These are phyloP conservation scores for Tapera naevia DNA, from an alignment of 2,797 vertebrate genomes.

Conservation along the genomic window DNA sequence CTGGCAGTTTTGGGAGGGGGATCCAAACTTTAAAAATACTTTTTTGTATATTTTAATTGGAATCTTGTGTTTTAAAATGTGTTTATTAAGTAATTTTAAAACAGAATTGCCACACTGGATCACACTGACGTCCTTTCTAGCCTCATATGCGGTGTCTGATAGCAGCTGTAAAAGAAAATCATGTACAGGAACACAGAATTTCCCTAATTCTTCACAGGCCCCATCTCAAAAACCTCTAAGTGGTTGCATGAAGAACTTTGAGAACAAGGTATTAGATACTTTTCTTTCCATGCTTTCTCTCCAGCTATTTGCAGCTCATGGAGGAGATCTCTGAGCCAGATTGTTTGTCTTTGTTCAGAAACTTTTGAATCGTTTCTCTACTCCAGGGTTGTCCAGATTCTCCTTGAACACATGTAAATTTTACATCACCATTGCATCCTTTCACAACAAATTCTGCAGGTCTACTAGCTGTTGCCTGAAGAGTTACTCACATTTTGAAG, in stretches of 20 bases:
- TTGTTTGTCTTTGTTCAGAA: background rate
- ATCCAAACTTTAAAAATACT: background rate
- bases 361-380: background rate
- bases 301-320: background rate
- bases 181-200: background rate
- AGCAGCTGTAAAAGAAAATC: background rate
- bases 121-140: background rate
- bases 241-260: background rate
- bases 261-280: background rate
- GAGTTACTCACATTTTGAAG: background rate
- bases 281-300: background rate
- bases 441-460: background rate
- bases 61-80: background rate
- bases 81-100: background rate
- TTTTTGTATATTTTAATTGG: background rate
- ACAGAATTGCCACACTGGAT: background rate
- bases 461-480: background rate
- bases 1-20: background rate
- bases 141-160: background rate
- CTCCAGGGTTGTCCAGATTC: background rate
- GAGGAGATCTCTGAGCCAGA: background rate
- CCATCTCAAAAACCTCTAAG: background rate
- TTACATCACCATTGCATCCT: background rate
- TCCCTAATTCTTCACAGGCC: background rate
- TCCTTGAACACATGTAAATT: background rate